A percentile compares a stretch with the other conserved stretches of the same genome.
These are phyloP conservation scores for Pelobates cultripes DNA, from an alignment of 2,797 vertebrate species.

Conservation along the genomic window DNA sequence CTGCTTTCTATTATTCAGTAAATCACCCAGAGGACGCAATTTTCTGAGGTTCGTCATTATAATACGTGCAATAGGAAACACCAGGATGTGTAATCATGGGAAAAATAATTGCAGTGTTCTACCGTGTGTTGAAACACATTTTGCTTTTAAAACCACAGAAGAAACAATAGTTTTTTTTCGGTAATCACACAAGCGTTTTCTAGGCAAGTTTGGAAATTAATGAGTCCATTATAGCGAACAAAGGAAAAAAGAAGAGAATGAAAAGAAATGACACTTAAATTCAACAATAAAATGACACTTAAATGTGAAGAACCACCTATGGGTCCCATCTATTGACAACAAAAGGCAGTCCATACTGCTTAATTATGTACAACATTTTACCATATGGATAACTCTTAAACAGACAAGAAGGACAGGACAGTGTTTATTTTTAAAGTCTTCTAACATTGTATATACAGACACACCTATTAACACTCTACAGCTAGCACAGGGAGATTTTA, in stretches of 20 bases:
- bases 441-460: no score
- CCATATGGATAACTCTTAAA: no score
- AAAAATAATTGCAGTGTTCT: constrained; percentile 6
- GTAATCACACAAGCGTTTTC: background rate
- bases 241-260: background rate
- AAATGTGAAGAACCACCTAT: background rate
- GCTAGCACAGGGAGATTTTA: no score
- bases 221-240: constrained; percentile 1
- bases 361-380: no score
- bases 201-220: constrained; percentile 17
- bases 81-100: constrained; percentile 2
- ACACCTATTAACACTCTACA: no score
- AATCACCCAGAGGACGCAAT: background rate
- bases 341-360: background rate
- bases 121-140: background rate
- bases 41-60: background rate
- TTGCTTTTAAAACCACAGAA: constrained; percentile 5
- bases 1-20: background rate
- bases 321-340: background rate
- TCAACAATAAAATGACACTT: background rate
- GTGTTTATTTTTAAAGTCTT: no score
- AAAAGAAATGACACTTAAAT: background rate
- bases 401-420: no score
- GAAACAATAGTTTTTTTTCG: background rate
- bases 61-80: background rate